Evolutionary conservation across 1,140 invertebrate species (phyloP).

Genomic region (Rhopalosiphum maidis): DNA sequence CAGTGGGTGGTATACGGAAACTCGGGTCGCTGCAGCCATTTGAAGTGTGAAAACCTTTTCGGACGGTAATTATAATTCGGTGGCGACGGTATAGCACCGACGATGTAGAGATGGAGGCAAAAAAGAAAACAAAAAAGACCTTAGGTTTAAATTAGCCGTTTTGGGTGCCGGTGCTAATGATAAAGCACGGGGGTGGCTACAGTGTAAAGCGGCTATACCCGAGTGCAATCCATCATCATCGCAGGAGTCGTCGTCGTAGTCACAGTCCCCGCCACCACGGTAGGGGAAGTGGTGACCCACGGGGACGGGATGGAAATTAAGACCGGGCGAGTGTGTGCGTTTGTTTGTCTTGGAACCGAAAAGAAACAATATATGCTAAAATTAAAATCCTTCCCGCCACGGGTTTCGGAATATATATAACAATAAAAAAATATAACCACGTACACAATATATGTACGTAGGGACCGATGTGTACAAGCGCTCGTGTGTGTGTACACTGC

Average conservation of each 20-base stretch:
- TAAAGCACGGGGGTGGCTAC: background rate
- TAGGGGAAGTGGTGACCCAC: background rate
- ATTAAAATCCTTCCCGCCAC: slow-evolving; percentile 53
- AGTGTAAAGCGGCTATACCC: background rate
- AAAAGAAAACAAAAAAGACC: slow-evolving; percentile 28
- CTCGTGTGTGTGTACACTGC: background rate
- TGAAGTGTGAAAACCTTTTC: slow-evolving; percentile 50
- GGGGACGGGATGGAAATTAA: slow-evolving; percentile 47
- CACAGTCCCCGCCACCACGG: too few species aligned
- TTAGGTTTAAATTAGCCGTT: slow-evolving; percentile 50
- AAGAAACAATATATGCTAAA: slow-evolving; percentile 50
- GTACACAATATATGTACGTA: background rate
- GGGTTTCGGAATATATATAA: slow-evolving; percentile 47
- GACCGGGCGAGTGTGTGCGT: background rate
- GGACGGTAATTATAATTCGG: slow-evolving; percentile 14
- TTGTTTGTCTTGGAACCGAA: slow-evolving; percentile 54
- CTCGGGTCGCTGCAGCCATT: background rate
- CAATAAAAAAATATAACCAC: slow-evolving; percentile 21
- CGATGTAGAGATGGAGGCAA: background rate
- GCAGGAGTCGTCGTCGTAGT: background rate
- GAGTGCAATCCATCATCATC: slow-evolving; percentile 50
- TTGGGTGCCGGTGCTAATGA: slow-evolving; percentile 48
- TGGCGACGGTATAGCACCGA: background rate
- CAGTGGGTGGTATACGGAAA: slow-evolving; percentile 1
- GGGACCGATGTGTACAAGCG: background rate